Conservation (phyloP, 2,113 vertebrate species). For the Pterocles orientalis region DNA sequence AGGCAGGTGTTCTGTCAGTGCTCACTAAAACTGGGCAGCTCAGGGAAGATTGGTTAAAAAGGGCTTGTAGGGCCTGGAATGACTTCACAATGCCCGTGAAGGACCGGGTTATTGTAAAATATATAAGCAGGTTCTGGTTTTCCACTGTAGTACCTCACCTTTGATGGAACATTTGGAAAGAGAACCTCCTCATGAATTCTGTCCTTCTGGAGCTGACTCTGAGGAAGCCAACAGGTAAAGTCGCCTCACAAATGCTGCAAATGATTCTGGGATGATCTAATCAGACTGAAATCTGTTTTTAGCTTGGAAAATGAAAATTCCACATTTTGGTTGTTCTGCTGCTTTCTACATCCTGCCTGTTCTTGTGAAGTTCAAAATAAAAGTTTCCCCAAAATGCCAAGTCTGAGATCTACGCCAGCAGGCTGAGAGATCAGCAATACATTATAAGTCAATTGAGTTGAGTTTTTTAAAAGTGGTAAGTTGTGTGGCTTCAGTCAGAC, state of each 20-base stretch:
- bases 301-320: slow-evolving; percentile 50
- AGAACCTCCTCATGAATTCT: slow-evolving; percentile 70
- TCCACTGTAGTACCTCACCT: slow-evolving; percentile 73
- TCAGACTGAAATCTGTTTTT: slow-evolving; percentile 69
- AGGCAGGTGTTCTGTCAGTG: slow-evolving; percentile 42
- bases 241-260: slow-evolving; percentile 70
- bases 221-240: slow-evolving; percentile 74
- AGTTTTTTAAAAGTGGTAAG: slow-evolving; percentile 4
- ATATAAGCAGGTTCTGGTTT: slow-evolving; percentile 76
- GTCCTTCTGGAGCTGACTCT: slow-evolving; percentile 70
- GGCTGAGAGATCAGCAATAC: background rate
- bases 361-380: background rate
- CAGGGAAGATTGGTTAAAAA: slow-evolving; percentile 58
- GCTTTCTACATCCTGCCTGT: slow-evolving; percentile 29
- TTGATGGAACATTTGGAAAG: slow-evolving; percentile 74
- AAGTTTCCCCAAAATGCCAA: background rate
- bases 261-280: slow-evolving; percentile 45
- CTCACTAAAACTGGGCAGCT: slow-evolving; percentile 43
- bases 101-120: slow-evolving; percentile 66
- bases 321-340: slow-evolving; percentile 21
- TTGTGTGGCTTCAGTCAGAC: slow-evolving; percentile 39
- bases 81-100: slow-evolving; percentile 69
- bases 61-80: slow-evolving; percentile 69
- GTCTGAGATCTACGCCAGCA: background rate
- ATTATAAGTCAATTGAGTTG: background rate